Evolutionary conservation across 1,140 invertebrate genomes (phyloP).

Genomic region (Trichomalopsis sarcophagae): DNA sequence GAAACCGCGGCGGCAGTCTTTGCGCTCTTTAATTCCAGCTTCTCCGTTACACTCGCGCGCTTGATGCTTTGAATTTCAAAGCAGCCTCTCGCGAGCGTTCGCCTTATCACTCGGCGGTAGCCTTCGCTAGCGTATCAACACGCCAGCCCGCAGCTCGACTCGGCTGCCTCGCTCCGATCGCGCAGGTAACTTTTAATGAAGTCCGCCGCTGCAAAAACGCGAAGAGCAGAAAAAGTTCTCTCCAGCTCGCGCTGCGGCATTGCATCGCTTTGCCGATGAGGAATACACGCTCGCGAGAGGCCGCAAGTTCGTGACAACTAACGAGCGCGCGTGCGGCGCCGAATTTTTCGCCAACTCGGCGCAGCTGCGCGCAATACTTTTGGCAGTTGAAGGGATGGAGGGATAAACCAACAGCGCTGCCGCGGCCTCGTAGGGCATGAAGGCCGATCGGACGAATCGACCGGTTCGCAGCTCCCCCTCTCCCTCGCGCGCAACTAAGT

Average conservation of each 20-base stretch:
- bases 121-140: background rate
- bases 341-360: slow-evolving; percentile 53
- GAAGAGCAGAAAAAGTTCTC: background rate
- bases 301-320: background rate
- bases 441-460: slow-evolving; percentile 41
- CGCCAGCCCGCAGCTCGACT: background rate
- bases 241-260: no score
- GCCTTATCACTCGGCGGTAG: background rate
- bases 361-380: slow-evolving; percentile 62
- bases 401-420: slow-evolving; percentile 11
- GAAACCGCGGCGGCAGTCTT: no score
- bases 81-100: background rate
- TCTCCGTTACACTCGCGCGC: no score
- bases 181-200: background rate
- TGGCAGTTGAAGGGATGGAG: slow-evolving; percentile 57
- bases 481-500: slow-evolving; percentile 58
- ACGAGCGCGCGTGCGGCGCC: background rate
- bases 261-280: no score
- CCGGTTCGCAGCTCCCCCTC: background rate
- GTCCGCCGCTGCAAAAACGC: background rate
- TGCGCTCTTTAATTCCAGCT: no score
- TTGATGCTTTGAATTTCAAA: background rate
- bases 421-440: slow-evolving; percentile 45
- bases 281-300: background rate
- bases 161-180: background rate